Percentiles rank a stretch among this genome's conserved stretches.
These are phyloP conservation scores for Drosophila varians DNA, from an alignment of 1,140 invertebrate species.

Conservation along the genomic window DNA sequence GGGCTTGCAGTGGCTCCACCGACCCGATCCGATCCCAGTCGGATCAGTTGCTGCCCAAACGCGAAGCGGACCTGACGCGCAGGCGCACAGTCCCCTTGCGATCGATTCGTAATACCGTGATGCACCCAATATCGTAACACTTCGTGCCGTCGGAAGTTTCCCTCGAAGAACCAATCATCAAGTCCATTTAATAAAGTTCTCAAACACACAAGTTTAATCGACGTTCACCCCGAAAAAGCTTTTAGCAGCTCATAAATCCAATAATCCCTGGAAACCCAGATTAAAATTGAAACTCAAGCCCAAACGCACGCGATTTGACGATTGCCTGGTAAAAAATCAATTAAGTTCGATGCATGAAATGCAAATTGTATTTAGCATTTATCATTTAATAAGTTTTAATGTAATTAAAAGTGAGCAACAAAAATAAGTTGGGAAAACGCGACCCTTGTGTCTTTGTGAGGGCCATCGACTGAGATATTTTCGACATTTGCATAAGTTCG, in stretches of 20 bases:
- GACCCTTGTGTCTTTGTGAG: slow-evolving; percentile 63
- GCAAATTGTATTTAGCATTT: slow-evolving; percentile 59
- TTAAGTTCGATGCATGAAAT: slow-evolving; percentile 39
- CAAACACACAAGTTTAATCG: slow-evolving; percentile 25
- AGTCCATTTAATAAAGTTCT: background rate
- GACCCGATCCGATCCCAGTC: slow-evolving; percentile 9
- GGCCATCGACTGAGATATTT: slow-evolving; percentile 36
- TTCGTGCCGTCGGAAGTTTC: slow-evolving; percentile 46
- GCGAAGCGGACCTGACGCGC: slow-evolving; percentile 66
- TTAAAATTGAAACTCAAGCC: slow-evolving; percentile 28
- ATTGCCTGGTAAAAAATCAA: slow-evolving; percentile 37
- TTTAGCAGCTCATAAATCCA: slow-evolving; percentile 47
- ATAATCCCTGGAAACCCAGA: slow-evolving; percentile 31
- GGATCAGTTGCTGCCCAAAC: slow-evolving; percentile 61
- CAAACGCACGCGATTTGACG: slow-evolving; percentile 65
- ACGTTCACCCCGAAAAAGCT: background rate
- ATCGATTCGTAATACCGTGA: background rate
- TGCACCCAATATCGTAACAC: slow-evolving; percentile 32
- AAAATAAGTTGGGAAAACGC: slow-evolving; percentile 24
- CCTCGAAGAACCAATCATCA: slow-evolving; percentile 1
- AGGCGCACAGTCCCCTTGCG: slow-evolving; percentile 53
- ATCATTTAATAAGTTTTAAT: slow-evolving; percentile 68
- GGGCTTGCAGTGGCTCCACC: slow-evolving; percentile 21
- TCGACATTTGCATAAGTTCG: slow-evolving; percentile 73
- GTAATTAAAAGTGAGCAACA: slow-evolving; percentile 58